Conservation (phyloP, 2,888 invertebrate genomes). For the Pristionchus fissidentatus region DNA sequence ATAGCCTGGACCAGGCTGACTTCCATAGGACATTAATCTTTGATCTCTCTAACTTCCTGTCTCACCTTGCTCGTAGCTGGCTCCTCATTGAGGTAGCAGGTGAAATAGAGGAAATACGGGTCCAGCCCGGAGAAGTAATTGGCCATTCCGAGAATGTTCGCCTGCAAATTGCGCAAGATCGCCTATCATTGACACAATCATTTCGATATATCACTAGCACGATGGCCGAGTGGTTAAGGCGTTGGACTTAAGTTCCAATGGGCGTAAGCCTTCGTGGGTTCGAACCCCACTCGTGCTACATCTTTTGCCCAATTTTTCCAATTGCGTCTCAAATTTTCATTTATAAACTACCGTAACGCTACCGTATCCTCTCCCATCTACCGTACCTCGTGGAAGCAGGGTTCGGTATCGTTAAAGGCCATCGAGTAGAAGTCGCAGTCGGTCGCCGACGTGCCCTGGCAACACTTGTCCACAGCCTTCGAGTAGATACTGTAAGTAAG, state of each 20-base stretch:
- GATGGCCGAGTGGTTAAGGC: conserved; percentile 81
- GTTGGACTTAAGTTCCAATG: conserved; percentile 81
- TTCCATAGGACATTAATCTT: too few relatives aligned
- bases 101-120: conserved; percentile 69
- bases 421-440: conserved; percentile 65
- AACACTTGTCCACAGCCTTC: conserved; percentile 59
- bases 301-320: neutral
- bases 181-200: neutral
- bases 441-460: conserved; percentile 51
- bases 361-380: neutral
- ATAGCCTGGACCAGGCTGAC: too few relatives aligned
- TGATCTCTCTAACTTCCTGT: neutral
- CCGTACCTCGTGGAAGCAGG: conserved; percentile 54
- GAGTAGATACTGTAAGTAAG: conserved; percentile 50
- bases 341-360: too few relatives aligned
- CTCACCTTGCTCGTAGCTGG: conserved; percentile 22
- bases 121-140: conserved; percentile 67
- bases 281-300: conserved; percentile 54
- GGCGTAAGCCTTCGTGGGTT: conserved; percentile 59
- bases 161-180: neutral
- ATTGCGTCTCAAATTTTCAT: neutral
- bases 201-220: neutral
- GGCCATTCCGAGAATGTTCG: conserved; percentile 45
- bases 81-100: conserved; percentile 64
- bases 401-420: conserved; percentile 45